These are phyloP conservation scores for Eilema caniola DNA, from an alignment of 2,888 invertebrate species.

Conservation along the genomic window DNA sequence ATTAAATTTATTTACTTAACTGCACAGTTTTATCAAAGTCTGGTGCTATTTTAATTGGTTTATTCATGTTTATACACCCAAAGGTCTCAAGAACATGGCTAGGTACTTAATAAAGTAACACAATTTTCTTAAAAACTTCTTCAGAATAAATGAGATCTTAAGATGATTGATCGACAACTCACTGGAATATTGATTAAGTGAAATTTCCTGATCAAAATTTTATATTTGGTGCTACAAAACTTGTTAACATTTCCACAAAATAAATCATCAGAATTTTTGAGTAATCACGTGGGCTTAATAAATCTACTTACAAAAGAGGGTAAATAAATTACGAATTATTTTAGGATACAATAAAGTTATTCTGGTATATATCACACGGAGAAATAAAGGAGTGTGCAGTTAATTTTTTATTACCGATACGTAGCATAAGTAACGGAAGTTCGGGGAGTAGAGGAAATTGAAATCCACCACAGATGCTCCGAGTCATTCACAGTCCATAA, in stretches of 20 bases:
- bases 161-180: conserved; percentile 15
- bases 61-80: conserved; percentile 16
- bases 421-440: conserved; percentile 77
- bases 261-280: background rate
- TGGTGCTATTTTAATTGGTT: conserved; percentile 21
- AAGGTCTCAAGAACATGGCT: background rate
- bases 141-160: conserved; percentile 14
- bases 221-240: background rate
- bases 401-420: conserved; percentile 80
- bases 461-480: conserved; percentile 82
- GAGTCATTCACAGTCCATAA: conserved; percentile 81
- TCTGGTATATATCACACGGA: conserved; percentile 54
- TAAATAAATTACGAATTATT: conserved; percentile 2
- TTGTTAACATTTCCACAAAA: background rate
- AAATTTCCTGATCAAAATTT: conserved; percentile 6
- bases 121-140: conserved; percentile 16
- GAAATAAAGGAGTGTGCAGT: conserved; percentile 65
- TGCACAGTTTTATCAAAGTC: conserved; percentile 29
- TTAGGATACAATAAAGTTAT: conserved; percentile 33
- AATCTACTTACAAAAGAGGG: conserved; percentile 1
- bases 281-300: background rate
- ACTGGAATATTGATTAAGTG: conserved; percentile 9
- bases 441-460: conserved; percentile 80
- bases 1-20: conserved; percentile 33
- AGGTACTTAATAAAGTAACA: conserved; percentile 9